A percentile compares a stretch with the other conserved stretches of the same genome.
These are phyloP conservation scores for Alloscopus bannaensis DNA, from an alignment of 2,888 invertebrate species.

Conservation along the genomic window DNA sequence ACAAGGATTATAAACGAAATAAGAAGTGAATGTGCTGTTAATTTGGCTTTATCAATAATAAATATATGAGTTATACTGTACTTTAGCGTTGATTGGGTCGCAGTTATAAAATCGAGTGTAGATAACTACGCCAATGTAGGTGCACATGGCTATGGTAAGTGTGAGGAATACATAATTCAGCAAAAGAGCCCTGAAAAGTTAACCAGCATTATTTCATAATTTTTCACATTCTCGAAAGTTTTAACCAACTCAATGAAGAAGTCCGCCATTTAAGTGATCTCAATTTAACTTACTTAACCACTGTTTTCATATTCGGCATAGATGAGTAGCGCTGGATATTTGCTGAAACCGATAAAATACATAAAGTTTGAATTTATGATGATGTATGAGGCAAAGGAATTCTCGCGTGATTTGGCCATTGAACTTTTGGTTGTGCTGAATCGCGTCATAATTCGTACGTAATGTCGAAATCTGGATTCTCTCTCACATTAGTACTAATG, in stretches of 20 bases:
- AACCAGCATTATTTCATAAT: slow-evolving; percentile 15
- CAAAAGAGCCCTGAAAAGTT: slow-evolving; percentile 40
- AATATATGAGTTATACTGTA: slow-evolving; percentile 75
- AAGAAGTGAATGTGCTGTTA: too few species aligned
- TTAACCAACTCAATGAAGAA: slow-evolving; percentile 46
- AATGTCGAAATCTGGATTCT: too few species aligned
- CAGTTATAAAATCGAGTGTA: slow-evolving; percentile 79
- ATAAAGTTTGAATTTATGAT: too few species aligned
- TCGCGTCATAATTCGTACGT: too few species aligned
- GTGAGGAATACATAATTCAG: slow-evolving; percentile 81
- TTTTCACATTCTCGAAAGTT: too few species aligned
- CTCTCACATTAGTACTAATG: too few species aligned
- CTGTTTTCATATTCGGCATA: slow-evolving; percentile 52
- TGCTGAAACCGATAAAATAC: too few species aligned
- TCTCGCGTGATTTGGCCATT: too few species aligned
- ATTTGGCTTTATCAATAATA: too few species aligned
- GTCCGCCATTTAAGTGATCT: slow-evolving; percentile 74
- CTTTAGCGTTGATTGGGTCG: slow-evolving; percentile 76
- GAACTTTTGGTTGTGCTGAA: too few species aligned
- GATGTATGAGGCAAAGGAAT: too few species aligned
- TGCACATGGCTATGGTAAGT: slow-evolving; percentile 89
- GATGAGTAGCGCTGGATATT: slow-evolving; percentile 66
- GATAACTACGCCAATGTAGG: slow-evolving; percentile 90
- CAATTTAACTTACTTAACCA: slow-evolving; percentile 45
- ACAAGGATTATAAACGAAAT: too few species aligned